phyloP scores from a whole-genome alignment of 2,113 vertebrate genomes.

The Vulpes vulpes region DNA sequence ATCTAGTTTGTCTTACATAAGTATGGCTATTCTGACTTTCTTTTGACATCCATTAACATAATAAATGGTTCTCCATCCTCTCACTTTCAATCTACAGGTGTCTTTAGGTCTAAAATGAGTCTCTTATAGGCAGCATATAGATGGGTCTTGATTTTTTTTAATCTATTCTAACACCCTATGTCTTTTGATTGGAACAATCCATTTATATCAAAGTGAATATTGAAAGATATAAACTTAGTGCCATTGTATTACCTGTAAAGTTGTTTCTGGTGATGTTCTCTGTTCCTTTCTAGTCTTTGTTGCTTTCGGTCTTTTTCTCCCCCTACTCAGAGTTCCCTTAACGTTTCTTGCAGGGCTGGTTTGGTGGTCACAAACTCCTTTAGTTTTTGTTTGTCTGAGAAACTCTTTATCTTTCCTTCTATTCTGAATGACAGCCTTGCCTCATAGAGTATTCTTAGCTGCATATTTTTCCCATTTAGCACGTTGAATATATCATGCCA shows the following conservation, averaged over 20 bases:
- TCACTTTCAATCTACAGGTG: not conserved
- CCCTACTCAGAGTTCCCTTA: not conserved
- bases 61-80: not conserved
- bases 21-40: not conserved
- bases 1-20: not conserved
- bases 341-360: not conserved
- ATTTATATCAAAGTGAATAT: not conserved
- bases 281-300: not conserved
- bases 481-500: not conserved
- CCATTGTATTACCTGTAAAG: not conserved
- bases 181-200: not conserved
- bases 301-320: not conserved
- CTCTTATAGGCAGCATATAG: not conserved
- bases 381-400: not conserved
- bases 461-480: not conserved
- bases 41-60: not conserved
- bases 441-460: not conserved
- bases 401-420: not conserved
- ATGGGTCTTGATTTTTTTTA: not conserved
- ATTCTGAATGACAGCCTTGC: not conserved
- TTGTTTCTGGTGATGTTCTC: not conserved
- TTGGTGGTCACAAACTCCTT: not conserved
- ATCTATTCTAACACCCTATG: not conserved
- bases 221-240: not conserved
- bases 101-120: not conserved